Base-by-base conservation (phyloP, 2,113 vertebrate genomes). In the Coreoperca whiteheadi region DNA sequence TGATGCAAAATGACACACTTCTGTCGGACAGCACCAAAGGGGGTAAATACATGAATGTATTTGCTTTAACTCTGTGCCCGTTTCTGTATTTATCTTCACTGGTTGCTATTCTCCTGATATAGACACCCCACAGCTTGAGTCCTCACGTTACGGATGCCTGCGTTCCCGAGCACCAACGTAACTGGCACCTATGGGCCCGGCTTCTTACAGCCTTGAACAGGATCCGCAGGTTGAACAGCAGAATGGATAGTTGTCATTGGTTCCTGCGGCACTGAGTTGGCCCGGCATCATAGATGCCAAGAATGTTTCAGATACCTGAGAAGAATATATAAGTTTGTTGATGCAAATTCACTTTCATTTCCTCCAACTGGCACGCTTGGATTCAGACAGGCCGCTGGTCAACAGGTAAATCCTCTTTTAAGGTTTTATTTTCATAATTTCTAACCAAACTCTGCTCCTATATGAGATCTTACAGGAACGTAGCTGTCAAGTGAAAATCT, bases 341-440 rank as follows among this genome's bases (percentile, higher is more conserved):
- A 4, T 64, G 2, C 16, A 30, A 4, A 41, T 2, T 4, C 11
- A 34, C 34, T 59, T 60, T 59, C 4, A 18, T 12, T 69, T 10
- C 51, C 64, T 12, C 20, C 7, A 0, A 9, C 34, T 4, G 25
- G 6, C 6, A 4, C 23, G 23, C 14, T 37, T 25, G 18, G 43
- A 14, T 12, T 16, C 56, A 23, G 46, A 64, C 28, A 32, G 51
- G 30, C 37, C 0, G 25, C 61, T 54, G 1, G 6, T 23, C 46
- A 37, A 56, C 37, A 81, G 79, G 79, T 81, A 66, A 48, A 23
- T 20, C 21, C 10, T 20, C 39, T 20, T 30, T 48, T 2, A 21
- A 32, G 48, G 15, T 60, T 9, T n/a, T n/a, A n/a, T n/a, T 20
- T 20, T 60, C 8, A 21, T 63, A 1, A 64, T 39, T 21, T 39